Percentiles rank a stretch among this genome's conserved stretches.
Conservation (phyloP, 2,888 invertebrate genomes). For the Chrysomela aeneicollis region DNA sequence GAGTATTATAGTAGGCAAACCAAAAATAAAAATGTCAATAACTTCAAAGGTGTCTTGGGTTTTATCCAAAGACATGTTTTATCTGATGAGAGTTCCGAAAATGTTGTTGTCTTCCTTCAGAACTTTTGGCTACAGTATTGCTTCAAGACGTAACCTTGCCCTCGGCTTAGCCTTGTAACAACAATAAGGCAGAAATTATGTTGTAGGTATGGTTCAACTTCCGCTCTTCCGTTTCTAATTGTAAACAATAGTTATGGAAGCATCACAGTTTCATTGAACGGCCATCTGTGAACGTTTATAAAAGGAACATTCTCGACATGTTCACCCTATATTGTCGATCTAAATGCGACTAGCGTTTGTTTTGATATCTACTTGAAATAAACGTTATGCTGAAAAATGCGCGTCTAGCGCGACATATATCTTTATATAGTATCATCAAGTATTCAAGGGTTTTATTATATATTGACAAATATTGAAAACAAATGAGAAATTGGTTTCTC, state of each 20-base stretch:
- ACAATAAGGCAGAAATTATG: background rate
- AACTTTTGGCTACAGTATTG: background rate
- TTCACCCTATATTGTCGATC: constrained; percentile 1
- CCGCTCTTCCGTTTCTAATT: background rate
- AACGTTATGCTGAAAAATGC: constrained; percentile 9
- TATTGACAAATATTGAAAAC: too few relatives aligned
- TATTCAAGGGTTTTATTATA: too few relatives aligned
- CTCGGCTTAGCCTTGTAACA: background rate
- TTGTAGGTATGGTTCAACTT: background rate
- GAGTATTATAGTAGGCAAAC: too few relatives aligned
- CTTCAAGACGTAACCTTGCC: background rate
- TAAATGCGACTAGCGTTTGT: constrained; percentile 13
- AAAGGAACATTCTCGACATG: constrained; percentile 8
- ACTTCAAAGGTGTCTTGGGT: too few relatives aligned
- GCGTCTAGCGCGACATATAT: background rate
- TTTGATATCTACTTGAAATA: constrained; percentile 9
- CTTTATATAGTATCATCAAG: background rate
- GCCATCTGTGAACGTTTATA: constrained; percentile 13
- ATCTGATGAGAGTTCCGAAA: too few relatives aligned
- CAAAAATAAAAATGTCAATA: too few relatives aligned
- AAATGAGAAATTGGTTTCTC: too few relatives aligned
- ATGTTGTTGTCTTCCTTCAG: too few relatives aligned
- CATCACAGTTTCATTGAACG: background rate
- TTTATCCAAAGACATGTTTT: too few relatives aligned
- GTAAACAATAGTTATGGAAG: background rate